Conservation (phyloP, 2,797 vertebrate species). For the Liasis olivaceus region DNA sequence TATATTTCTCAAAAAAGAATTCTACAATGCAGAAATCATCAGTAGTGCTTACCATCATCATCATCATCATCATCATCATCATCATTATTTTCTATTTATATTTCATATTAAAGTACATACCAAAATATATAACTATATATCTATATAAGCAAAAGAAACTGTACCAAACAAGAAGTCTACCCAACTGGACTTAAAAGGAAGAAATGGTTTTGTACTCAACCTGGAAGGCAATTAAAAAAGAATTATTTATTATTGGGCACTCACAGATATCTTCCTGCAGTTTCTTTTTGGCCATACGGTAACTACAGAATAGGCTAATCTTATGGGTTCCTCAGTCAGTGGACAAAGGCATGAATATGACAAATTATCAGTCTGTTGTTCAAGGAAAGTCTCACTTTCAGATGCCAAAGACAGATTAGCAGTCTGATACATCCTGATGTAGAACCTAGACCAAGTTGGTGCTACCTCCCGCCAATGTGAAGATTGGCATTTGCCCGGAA, state of each 20-base stretch:
- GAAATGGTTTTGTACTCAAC: neutral
- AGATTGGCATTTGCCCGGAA: neutral
- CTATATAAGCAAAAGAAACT: neutral
- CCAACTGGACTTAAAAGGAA: neutral
- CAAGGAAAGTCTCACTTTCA: neutral
- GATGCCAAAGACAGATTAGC: neutral
- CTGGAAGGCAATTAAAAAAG: neutral
- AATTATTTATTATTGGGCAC: neutral
- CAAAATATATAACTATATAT: neutral
- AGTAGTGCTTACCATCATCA: neutral
- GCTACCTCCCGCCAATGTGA: neutral
- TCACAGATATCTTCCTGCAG: neutral
- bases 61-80: too few relatives aligned
- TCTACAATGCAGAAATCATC: neutral
- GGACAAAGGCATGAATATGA: neutral
- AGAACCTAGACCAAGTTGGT: neutral
- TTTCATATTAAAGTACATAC: neutral
- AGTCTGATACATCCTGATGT: neutral
- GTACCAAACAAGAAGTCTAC: neutral
- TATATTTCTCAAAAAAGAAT: neutral
- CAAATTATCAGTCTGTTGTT: neutral
- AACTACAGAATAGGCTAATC: neutral
- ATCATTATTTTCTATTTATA: neutral
- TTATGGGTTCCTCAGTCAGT: neutral
- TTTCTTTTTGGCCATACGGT: neutral